Conservation (phyloP, 1,140 invertebrate species). For the Penaeus vannamei region DNA sequence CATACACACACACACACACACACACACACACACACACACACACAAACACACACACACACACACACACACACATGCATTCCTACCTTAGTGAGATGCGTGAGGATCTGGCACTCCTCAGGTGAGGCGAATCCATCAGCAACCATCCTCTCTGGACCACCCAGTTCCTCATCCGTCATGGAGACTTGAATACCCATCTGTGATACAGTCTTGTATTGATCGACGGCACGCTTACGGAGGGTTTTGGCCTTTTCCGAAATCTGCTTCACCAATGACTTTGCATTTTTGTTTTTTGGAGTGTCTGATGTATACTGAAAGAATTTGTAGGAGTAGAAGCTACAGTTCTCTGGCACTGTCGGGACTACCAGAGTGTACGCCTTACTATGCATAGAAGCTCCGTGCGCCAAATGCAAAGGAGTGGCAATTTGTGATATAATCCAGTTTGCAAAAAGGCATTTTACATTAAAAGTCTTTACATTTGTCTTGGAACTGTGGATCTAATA, state of each 20-base stretch:
- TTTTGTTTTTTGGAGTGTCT: constrained; percentile 26
- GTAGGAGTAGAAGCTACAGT: not conserved
- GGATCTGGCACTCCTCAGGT: constrained; percentile 29
- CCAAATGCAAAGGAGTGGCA: too few species aligned
- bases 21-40: too few species aligned
- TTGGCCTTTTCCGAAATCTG: constrained; percentile 7
- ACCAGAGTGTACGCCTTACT: not conserved
- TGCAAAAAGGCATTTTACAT: too few species aligned
- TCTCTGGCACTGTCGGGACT: constrained; percentile 5
- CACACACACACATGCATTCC: not conserved
- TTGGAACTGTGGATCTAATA: too few species aligned
- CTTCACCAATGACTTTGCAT: not conserved
- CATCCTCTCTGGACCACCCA: constrained; percentile 2
- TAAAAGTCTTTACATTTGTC: too few species aligned
- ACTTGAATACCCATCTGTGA: constrained; percentile 30
- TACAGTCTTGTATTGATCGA: constrained; percentile 35
- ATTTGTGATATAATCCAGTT: too few species aligned
- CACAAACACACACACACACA: too few species aligned
- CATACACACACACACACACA: too few species aligned
- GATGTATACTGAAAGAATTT: constrained; percentile 26
- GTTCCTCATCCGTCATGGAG: not conserved
- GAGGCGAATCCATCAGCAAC: constrained; percentile 42
- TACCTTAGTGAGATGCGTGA: constrained; percentile 45
- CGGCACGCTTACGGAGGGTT: constrained; percentile 32
- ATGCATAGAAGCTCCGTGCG: too few species aligned